Base-by-base conservation (phyloP, 2,797 vertebrate species). In the Craterocephalus amniculus region DNA sequence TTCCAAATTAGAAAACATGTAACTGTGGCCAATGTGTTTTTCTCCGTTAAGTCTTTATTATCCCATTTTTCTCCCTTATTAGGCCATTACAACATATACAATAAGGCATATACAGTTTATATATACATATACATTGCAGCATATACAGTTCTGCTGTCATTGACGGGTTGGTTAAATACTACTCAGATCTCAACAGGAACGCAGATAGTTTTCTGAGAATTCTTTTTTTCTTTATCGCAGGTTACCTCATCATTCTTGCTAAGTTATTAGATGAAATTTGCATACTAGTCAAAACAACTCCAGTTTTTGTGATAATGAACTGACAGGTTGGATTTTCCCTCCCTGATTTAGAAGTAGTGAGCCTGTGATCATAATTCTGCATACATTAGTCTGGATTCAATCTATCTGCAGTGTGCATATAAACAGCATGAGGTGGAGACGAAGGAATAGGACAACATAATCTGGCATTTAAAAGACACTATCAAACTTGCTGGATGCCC, bases 341-440 rank as follows among this genome's bases (percentile, higher is more conserved):
- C 64, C 49, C 67, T 63, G 75, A 80, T 64, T 63, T 70, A 22
- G 76, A 82, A 76, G 76, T 77, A 67, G 67, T 40, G 72, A 72
- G 78, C 63, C 88, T 85, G 55, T 77, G 82, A 86, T 86, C 71
- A 72, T 68, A 72, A 72, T 63, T 75, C 79, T 86, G 83, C 81
- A 87, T 85, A 78, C 83, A 87, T 91, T 88, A 89, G 83, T 88
- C 83, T 83, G 80, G 86, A 86, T 89, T 76, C 70, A 72, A 79
- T 88, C 83, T 82, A 79, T 82, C 85, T 63, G 72, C 79, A 83
- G 85, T 87, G 72, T 86, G 81, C 74, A 63, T 59, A 85, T 74
- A 81, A 87, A 90, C 79, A 87, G 52, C 32, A 12, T 12, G 61
- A 84, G 64, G 78, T 70, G 58, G 78, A 80, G 73, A 82, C 62